A percentile compares a stretch with the other conserved stretches of the same genome.
Conservation (phyloP, 2,888 invertebrate species). For the Carterocephalus palaemon region DNA sequence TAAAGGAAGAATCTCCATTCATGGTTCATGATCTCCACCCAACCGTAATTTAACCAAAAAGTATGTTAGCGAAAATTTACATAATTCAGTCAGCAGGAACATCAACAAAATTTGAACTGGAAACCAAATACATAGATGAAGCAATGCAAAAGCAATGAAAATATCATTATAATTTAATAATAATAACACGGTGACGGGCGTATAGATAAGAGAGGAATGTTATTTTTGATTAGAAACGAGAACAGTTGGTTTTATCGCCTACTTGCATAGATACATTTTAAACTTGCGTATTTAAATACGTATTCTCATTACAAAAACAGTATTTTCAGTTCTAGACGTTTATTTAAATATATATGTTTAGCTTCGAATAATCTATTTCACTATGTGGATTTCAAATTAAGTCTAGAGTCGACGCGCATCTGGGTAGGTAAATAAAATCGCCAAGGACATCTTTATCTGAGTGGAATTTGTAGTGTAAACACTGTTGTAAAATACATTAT, state of each 20-base stretch:
- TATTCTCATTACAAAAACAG: slow-evolving; percentile 45
- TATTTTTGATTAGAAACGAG: slow-evolving; percentile 72
- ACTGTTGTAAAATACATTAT: no score
- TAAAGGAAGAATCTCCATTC: no score
- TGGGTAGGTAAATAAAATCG: slow-evolving; percentile 52
- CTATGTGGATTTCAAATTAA: slow-evolving; percentile 3
- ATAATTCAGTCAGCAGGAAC: no score
- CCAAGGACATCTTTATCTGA: slow-evolving; percentile 76
- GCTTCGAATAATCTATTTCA: no score
- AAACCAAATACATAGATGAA: no score
- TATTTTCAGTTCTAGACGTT: slow-evolving; percentile 35
- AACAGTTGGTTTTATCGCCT: slow-evolving; percentile 63
- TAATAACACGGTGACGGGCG: slow-evolving; percentile 53
- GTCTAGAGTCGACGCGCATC: slow-evolving; percentile 45
- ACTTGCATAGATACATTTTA: slow-evolving; percentile 62
- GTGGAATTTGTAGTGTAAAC: slow-evolving; percentile 73
- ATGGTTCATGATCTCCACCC: no score
- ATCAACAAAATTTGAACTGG: no score
- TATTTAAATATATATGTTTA: no score
- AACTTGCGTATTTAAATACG: slow-evolving; percentile 60
- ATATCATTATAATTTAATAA: slow-evolving; percentile 45
- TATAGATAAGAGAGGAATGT: slow-evolving; percentile 68
- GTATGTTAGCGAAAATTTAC: no score
- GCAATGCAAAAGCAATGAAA: slow-evolving; percentile 26
- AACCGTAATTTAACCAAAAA: no score